Base-by-base conservation (phyloP, 1,140 invertebrate genomes). In the Penaeus chinensis region DNA sequence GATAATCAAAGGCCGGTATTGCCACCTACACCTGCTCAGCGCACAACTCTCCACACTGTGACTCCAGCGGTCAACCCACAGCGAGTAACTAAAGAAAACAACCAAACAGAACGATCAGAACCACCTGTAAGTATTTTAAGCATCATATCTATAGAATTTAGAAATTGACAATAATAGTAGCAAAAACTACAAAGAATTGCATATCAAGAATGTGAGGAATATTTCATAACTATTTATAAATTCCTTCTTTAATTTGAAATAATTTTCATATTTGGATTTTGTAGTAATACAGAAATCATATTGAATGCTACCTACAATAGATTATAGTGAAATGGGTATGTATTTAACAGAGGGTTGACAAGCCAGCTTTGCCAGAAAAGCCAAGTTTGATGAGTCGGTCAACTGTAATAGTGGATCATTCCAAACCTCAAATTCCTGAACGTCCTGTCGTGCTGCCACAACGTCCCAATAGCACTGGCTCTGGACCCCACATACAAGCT, bases 361-460 rank as follows among this genome's bases (percentile, higher is more conserved):
- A 79, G 27, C 77, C 77, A 22, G 77, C 77, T 13, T 24, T 79
- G 47, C 77, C 77, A 60, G 77, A 79, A 32, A 79, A 79, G 47
- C 77, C 77, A 22, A 60, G 77, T 60, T 32, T 79, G 13, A 79
- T 79, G 77, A 79, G 13, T 60, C 77, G 77, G 47, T 79, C 77
- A 79, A 79, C 47, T 60, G 27, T 79, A 60, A 47, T 79, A 7
- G 20, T 32, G 19, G 77, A 79, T 22, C 77, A 79, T 16, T 42
- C 77, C 18, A 79, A 79, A 20, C 77, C 77, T 60, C 77, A 47
- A n/a, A 79, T 79, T 60, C 77, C 77, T 79, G 77, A 79, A 60
- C 77, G 77, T 79, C 77, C 77, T 19, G 77, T 60, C 13, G 77
- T 60, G 8, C 47, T 79, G 22, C 20, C 77, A 10, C 77, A 79